Conservation (phyloP, 2,113 vertebrate genomes). For the Parotia lawesii region DNA sequence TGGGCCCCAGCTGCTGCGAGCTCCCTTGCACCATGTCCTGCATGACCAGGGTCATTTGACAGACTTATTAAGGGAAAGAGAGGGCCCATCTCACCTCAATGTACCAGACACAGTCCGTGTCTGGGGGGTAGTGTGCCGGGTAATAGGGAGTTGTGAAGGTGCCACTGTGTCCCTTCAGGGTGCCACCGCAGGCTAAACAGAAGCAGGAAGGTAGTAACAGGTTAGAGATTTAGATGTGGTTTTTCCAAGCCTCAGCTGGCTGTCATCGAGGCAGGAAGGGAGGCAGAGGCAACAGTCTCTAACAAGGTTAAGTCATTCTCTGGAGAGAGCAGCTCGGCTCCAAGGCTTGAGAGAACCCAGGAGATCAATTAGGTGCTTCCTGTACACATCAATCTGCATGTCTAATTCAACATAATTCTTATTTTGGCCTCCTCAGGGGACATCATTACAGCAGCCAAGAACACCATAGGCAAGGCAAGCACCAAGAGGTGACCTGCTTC, state of each 20-base stretch:
- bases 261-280: neutral
- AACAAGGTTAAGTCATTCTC: neutral
- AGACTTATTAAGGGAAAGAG: neutral
- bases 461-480: neutral
- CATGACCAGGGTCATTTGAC: neutral
- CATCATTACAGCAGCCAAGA: neutral
- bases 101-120: constrained; percentile 78
- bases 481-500: neutral
- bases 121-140: constrained; percentile 86
- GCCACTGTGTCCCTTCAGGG: constrained; percentile 65
- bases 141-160: constrained; percentile 83
- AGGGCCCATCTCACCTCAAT: constrained; percentile 76
- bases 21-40: neutral
- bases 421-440: neutral
- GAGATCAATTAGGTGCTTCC: neutral
- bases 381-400: neutral
- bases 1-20: neutral
- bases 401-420: neutral
- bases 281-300: neutral
- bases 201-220: neutral
- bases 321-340: neutral
- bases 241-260: neutral
- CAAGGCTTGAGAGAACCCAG: neutral
- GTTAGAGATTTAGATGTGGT: neutral
- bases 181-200: constrained; percentile 71